phyloP scores from a whole-genome alignment of 2,113 vertebrate genomes.

The Plecotus auritus region DNA sequence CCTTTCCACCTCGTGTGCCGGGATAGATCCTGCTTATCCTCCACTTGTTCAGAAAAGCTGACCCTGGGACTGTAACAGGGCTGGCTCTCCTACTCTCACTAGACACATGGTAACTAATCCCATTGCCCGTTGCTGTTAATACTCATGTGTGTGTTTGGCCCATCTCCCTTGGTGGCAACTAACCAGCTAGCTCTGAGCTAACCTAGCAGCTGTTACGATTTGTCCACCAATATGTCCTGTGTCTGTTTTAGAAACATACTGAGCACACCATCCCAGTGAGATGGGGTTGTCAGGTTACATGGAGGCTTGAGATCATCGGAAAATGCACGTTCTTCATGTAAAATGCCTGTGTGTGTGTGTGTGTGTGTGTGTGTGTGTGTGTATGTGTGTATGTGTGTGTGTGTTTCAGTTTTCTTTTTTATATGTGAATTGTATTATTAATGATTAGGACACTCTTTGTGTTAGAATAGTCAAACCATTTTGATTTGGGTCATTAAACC shows the following conservation, averaged over 20 bases:
- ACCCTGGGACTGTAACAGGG: constrained; percentile 79
- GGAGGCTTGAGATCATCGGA: not conserved
- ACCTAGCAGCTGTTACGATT: constrained; percentile 43
- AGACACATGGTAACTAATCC: constrained; percentile 86
- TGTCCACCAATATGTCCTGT: constrained; percentile 54
- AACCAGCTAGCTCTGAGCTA: constrained; percentile 70
- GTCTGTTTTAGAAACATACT: not conserved
- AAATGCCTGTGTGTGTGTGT: not conserved
- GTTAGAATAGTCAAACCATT: not conserved
- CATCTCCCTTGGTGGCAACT: constrained; percentile 65
- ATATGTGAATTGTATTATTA: not conserved
- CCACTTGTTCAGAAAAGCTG: constrained; percentile 82
- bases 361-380: not conserved
- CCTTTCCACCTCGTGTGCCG: constrained; percentile 75
- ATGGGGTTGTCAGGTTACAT: not conserved
- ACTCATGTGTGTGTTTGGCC: constrained; percentile 40
- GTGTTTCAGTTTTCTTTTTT: not conserved
- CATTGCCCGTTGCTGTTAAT: constrained; percentile 70
- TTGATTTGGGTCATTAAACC: not conserved
- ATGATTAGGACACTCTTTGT: not conserved
- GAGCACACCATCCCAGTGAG: not conserved
- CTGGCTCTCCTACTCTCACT: constrained; percentile 80
- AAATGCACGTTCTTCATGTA: not conserved
- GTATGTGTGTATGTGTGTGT: too few species aligned
- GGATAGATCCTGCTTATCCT: constrained; percentile 80